Evolutionary conservation across 1,140 invertebrate genomes (phyloP).

Genomic region (Drosophila virilis): DNA sequence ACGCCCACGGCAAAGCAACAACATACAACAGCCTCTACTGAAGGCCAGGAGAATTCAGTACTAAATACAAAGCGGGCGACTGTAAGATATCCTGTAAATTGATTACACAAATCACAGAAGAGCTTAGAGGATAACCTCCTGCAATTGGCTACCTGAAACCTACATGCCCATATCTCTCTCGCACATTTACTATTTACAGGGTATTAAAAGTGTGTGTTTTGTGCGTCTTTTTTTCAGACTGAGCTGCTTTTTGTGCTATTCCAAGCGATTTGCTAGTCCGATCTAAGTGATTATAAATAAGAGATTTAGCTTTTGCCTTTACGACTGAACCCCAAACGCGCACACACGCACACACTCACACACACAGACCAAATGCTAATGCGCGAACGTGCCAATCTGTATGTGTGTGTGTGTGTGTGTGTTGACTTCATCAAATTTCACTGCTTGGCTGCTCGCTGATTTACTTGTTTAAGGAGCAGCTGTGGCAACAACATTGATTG

Average conservation of each 20-base stretch:
- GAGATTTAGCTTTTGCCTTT: constrained; percentile 42
- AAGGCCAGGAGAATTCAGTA: neutral
- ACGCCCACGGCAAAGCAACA: constrained; percentile 27
- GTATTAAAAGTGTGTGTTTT: constrained; percentile 26
- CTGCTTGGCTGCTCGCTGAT: constrained; percentile 47
- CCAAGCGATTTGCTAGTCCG: constrained; percentile 50
- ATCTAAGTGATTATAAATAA: constrained; percentile 78
- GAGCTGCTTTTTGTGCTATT: constrained; percentile 30
- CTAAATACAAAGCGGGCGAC: neutral
- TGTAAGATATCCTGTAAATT: constrained; percentile 7
- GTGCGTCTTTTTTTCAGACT: constrained; percentile 9
- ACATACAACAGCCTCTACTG: constrained; percentile 5
- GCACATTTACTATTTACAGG: neutral
- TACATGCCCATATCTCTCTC: too few relatives aligned
- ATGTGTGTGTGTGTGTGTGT: neutral
- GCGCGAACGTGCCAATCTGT: constrained; percentile 12
- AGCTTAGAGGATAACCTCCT: too few relatives aligned
- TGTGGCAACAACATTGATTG: constrained; percentile 63
- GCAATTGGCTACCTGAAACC: too few relatives aligned
- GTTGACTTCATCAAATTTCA: constrained; percentile 60
- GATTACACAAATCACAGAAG: too few relatives aligned
- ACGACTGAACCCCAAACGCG: constrained; percentile 9
- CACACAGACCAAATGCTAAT: constrained; percentile 30
- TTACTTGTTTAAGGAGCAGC: constrained; percentile 30
- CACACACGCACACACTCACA: constrained; percentile 6